phyloP scores from a whole-genome alignment of 2,797 vertebrate genomes.

The Poliocrania exsul region DNA sequence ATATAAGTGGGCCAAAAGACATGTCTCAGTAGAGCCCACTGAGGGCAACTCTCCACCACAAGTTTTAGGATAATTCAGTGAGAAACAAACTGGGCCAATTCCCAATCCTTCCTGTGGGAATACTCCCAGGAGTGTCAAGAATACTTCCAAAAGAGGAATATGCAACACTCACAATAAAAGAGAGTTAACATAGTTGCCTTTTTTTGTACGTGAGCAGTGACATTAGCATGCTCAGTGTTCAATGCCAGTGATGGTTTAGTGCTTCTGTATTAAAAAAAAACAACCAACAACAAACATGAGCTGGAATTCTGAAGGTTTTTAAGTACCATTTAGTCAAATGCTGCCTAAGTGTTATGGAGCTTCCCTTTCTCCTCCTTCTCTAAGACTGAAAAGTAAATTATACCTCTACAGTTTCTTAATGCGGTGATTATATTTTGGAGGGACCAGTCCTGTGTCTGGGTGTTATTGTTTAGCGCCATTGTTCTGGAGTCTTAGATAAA shows the following conservation, averaged over 20 bases:
- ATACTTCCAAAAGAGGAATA: not conserved
- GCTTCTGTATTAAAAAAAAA: not conserved
- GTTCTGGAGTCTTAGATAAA: not conserved
- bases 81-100: not conserved
- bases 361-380: not conserved
- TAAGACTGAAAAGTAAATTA: not conserved
- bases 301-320: not conserved
- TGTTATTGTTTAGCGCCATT: not conserved
- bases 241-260: not conserved
- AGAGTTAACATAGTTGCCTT: not conserved
- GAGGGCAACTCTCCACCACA: not conserved
- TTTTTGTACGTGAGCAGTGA: not conserved
- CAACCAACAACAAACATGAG: rapidly evolving
- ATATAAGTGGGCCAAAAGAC: not conserved
- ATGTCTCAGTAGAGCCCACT: not conserved
- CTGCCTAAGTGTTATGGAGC: not conserved
- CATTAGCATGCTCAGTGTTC: not conserved
- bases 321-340: not conserved
- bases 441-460: not conserved
- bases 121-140: not conserved
- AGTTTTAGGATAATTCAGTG: not conserved
- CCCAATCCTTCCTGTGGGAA: not conserved
- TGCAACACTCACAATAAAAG: not conserved
- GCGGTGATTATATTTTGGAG: not conserved
- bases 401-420: not conserved